A percentile compares a stretch with the other conserved stretches of the same genome.
These are phyloP conservation scores for Galerucella pusilla DNA, from an alignment of 2,888 invertebrate genomes.

Conservation along the genomic window DNA sequence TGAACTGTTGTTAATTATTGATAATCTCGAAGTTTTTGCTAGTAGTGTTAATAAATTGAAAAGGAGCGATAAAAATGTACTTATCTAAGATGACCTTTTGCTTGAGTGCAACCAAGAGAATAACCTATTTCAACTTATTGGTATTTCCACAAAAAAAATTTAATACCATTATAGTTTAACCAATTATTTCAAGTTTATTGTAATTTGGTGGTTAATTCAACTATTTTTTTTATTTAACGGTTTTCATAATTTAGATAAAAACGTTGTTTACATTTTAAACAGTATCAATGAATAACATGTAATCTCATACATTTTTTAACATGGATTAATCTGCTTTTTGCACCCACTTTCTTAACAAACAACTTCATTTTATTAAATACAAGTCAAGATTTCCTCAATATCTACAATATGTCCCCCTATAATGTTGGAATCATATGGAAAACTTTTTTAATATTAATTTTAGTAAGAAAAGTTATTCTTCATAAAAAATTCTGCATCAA, in stretches of 20 bases:
- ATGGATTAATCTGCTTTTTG: neutral
- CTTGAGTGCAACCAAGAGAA: slow-evolving; percentile 24
- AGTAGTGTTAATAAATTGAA: slow-evolving; percentile 48
- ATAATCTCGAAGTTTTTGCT: slow-evolving; percentile 39
- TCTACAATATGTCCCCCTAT: too few species aligned
- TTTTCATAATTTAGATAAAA: neutral
- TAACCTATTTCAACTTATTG: slow-evolving; percentile 14
- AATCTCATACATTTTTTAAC: neutral
- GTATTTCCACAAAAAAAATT: neutral
- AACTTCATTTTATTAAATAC: neutral
- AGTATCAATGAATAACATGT: slow-evolving; percentile 4
- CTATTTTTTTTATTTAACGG: neutral
- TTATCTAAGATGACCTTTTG: slow-evolving; percentile 47
- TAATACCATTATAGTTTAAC: too few species aligned
- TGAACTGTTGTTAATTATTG: slow-evolving; percentile 19
- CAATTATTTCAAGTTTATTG: neutral
- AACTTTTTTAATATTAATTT: too few species aligned
- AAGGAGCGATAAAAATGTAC: slow-evolving; percentile 39
- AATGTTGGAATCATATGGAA: too few species aligned
- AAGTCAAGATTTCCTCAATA: neutral
- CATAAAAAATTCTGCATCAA: too few species aligned
- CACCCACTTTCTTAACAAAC: neutral
- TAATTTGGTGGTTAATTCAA: neutral
- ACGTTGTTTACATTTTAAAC: neutral
- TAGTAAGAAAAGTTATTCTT: too few species aligned